phyloP scores from a whole-genome alignment of 2,888 invertebrate genomes.

The Nipponacmea schrenckii region DNA sequence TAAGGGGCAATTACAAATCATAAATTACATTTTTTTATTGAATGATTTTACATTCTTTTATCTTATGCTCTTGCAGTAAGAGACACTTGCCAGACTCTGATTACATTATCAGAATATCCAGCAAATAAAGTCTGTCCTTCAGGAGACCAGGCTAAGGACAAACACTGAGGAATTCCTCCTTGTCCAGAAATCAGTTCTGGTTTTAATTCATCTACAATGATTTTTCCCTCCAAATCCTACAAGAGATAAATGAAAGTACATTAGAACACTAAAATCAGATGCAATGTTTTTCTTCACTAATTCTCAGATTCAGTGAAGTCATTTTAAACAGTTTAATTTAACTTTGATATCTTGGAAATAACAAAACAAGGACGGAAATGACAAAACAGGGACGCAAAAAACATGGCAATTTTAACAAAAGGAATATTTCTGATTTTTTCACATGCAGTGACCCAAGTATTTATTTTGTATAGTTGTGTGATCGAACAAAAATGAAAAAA shows the following conservation, averaged over 20 bases:
- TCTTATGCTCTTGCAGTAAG: conserved; percentile 45
- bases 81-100: conserved; percentile 96
- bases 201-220: conserved; percentile 97
- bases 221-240: conserved; percentile 97
- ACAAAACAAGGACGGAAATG: too few relatives aligned
- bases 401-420: not conserved
- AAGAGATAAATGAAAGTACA: conserved; percentile 32
- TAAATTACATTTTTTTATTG: too few relatives aligned
- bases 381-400: not conserved
- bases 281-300: not conserved
- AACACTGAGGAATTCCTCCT: conserved; percentile 91
- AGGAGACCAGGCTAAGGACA: conserved; percentile 97
- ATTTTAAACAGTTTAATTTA: not conserved
- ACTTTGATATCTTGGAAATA: not conserved
- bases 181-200: conserved; percentile 86
- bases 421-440: too few relatives aligned
- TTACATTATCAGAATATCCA: conserved; percentile 97
- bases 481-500: too few relatives aligned
- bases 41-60: too few relatives aligned
- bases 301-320: not conserved
- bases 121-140: conserved; percentile 99
- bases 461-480: too few relatives aligned
- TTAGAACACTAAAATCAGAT: not conserved
- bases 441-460: too few relatives aligned
- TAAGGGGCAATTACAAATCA: too few relatives aligned